phyloP scores from a whole-genome alignment of 2,113 vertebrate genomes.

The Anhinga anhinga region DNA sequence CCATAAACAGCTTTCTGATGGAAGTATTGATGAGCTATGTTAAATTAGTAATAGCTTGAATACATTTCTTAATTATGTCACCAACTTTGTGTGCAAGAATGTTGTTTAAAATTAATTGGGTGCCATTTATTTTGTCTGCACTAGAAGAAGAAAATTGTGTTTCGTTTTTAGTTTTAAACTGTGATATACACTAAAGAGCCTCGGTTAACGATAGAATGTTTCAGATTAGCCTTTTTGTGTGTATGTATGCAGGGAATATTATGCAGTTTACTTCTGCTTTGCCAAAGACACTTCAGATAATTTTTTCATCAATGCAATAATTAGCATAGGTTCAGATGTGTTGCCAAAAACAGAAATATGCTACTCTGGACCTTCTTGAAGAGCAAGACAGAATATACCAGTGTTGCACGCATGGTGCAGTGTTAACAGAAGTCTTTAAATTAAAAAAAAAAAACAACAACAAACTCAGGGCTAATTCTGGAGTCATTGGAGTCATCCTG shows the following conservation, averaged over 20 bases:
- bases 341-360: neutral
- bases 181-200: neutral
- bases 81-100: slow-evolving; percentile 20
- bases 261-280: neutral
- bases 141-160: neutral
- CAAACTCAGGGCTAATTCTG: rapidly evolving
- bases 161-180: neutral
- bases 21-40: slow-evolving; percentile 65
- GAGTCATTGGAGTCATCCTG: no score
- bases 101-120: slow-evolving; percentile 59
- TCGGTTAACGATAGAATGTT: neutral
- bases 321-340: slow-evolving; percentile 1
- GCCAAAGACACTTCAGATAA: slow-evolving; percentile 3
- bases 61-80: slow-evolving; percentile 76
- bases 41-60: slow-evolving; percentile 80
- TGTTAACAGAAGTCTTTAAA: neutral
- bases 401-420: neutral
- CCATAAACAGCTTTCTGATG: slow-evolving; percentile 66
- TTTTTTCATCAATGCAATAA: slow-evolving; percentile 23
- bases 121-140: slow-evolving; percentile 47
- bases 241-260: neutral
- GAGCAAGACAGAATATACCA: neutral
- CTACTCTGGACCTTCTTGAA: neutral
- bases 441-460: neutral
- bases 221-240: slow-evolving; percentile 15